Conservation (phyloP, 2,113 vertebrate species). For the Sinocyclocheilus anophthalmus region DNA sequence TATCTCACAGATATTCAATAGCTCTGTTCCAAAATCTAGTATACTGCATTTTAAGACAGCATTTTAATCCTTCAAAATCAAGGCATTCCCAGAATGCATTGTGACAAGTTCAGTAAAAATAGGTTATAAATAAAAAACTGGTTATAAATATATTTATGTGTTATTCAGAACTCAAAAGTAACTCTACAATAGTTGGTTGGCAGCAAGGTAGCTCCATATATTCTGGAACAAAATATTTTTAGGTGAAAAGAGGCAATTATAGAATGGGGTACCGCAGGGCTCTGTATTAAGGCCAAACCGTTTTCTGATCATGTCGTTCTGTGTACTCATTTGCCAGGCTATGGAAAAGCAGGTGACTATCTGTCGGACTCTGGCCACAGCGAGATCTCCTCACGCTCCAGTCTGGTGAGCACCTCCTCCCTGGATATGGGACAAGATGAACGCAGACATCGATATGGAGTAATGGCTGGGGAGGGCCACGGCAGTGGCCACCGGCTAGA, state of each 20-base stretch:
- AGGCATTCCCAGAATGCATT: not conserved
- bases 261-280: not conserved
- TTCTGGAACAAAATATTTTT: not conserved
- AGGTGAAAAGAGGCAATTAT: not conserved
- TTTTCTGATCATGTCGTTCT: not conserved
- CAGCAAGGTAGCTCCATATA: not conserved
- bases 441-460: constrained; percentile 86
- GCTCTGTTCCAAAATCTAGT: not conserved
- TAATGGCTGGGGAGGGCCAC: constrained; percentile 85
- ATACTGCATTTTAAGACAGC: not conserved
- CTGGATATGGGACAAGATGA: constrained; percentile 93
- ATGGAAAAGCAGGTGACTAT: constrained; percentile 85
- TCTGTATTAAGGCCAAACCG: not conserved
- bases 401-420: constrained; percentile 96
- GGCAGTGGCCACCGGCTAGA: constrained; percentile 84
- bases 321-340: constrained; percentile 74
- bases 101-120: not conserved
- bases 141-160: not conserved
- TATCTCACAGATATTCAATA: not conserved
- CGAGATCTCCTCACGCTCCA: constrained; percentile 96
- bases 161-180: not conserved
- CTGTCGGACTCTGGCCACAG: constrained; percentile 96
- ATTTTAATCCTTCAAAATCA: not conserved
- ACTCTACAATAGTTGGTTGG: not conserved
- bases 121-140: not conserved